Evolutionary conservation across 2,797 vertebrate genomes (phyloP).

Genomic region (Tangara arthus): DNA sequence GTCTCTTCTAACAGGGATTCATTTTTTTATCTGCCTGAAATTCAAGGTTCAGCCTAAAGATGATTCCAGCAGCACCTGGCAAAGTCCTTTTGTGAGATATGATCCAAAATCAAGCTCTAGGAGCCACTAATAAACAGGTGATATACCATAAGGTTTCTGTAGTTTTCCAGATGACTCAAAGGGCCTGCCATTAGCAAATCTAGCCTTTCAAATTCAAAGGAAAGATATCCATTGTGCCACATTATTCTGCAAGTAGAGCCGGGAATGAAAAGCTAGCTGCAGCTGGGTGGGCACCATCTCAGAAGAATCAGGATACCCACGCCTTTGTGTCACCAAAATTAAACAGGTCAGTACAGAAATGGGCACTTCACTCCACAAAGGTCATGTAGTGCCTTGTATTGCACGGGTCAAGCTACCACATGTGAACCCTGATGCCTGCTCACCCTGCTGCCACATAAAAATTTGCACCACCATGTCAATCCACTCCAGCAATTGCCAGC

Average conservation of each 20-base stretch:
- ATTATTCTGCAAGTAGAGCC: not conserved
- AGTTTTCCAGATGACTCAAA: not conserved
- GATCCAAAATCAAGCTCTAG: not conserved
- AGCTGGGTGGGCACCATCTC: not conserved
- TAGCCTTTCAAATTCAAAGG: not conserved
- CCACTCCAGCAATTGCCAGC: constrained; percentile 3
- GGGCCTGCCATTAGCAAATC: not conserved
- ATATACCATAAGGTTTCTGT: not conserved
- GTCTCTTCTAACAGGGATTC: constrained; percentile 5
- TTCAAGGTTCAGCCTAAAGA: not conserved
- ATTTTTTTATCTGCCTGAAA: constrained; percentile 13
- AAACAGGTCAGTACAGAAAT: not conserved
- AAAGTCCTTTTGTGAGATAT: not conserved
- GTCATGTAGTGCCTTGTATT: not conserved
- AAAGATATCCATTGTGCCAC: not conserved
- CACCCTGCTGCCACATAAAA: not conserved
- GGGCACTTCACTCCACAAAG: not conserved
- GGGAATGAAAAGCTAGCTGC: not conserved
- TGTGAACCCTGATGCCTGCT: not conserved
- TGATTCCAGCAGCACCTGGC: not conserved
- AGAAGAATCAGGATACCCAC: not conserved
- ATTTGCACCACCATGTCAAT: not conserved
- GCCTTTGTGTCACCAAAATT: not conserved
- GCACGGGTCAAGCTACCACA: not conserved
- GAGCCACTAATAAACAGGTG: not conserved